Evolutionary conservation across 2,113 vertebrate genomes (phyloP), one percentile per base, ranked within the genome.

Genomic region (Aegotheles bennettii): DNA sequence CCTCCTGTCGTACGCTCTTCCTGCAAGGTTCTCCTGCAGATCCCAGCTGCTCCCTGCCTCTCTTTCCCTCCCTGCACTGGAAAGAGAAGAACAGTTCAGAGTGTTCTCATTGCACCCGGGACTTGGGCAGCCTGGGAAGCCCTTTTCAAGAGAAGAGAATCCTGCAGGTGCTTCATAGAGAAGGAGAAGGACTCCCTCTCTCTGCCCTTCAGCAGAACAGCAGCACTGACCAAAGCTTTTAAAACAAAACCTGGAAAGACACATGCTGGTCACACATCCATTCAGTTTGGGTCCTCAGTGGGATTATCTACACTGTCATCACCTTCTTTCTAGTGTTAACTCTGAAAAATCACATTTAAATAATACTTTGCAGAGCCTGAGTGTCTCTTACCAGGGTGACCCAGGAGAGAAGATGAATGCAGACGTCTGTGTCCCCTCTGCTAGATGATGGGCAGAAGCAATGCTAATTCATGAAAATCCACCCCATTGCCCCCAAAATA

Each of bases 181-280:
- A 88, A 88, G 89, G 89, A 64, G 69, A 57, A 96, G 89, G 89
- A 75, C 95, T 96, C 95, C 95, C 92, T 71, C 95, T 96, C 63
- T 48, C 94, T 92, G 92, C 63, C 43, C 25, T 50, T 25, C 17
- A 10, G 80, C 47, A 85, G 92, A 96, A 95, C 7, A 94, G 71
- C 95, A 95, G 38, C 82, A 47, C 2, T 14, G 40, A 36, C 14
- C 7, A 24, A 16, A 68, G 26, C 51, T 31, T 43, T 61, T 17
- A 33, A 70, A 63, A 35, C 4, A 20, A 76, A 57, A 53, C 13
- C 10, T 36, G 43, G 29, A 43, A 57, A 53, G 38, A 53, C 12
- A 4, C 0, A 2, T 13, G 43, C 35, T 65, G 56, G 24, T 50
- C 4, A 0, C 9, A 20, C 33, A 47, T 3, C 23, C 45, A 10